These are phyloP conservation scores for Cephus sareptanus DNA, from an alignment of 2,888 invertebrate species.

Conservation along the genomic window DNA sequence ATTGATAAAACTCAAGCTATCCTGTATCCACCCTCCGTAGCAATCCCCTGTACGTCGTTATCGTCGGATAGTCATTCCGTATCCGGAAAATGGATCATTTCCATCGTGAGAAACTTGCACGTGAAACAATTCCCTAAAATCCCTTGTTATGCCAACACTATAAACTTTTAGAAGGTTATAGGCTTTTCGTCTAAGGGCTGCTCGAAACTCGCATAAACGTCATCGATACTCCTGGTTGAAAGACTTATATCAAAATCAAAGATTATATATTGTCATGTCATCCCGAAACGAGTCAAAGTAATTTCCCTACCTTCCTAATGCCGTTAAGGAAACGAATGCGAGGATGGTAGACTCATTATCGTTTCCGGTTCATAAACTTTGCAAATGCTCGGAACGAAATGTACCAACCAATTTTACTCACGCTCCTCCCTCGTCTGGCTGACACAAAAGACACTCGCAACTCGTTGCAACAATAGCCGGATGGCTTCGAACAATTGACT, in stretches of 20 bases:
- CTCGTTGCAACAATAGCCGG: background rate
- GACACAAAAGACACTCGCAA: background rate
- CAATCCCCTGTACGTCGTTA: background rate
- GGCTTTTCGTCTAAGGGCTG: slow-evolving; percentile 11
- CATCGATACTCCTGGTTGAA: background rate
- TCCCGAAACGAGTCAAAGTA: background rate
- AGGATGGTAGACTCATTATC: background rate
- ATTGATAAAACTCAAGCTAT: slow-evolving; percentile 18
- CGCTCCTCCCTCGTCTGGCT: slow-evolving; percentile 9
- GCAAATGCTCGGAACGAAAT: slow-evolving; percentile 11
- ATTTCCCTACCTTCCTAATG: background rate
- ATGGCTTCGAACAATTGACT: background rate
- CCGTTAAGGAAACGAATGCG: background rate
- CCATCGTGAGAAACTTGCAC: slow-evolving; percentile 13
- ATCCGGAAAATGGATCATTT: slow-evolving; percentile 7
- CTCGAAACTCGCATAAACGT: background rate
- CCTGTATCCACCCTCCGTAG: background rate
- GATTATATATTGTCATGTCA: background rate
- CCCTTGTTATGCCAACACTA: background rate
- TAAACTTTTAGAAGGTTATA: slow-evolving; percentile 1
- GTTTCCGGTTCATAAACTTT: slow-evolving; percentile 19
- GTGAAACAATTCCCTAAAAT: slow-evolving; percentile 12
- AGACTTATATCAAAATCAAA: background rate
- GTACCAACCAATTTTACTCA: slow-evolving; percentile 13
- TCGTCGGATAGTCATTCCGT: background rate